Evolutionary conservation across 2,888 invertebrate genomes (phyloP), one percentile per base, ranked within the genome.

Genomic region (Polietes domitor): DNA sequence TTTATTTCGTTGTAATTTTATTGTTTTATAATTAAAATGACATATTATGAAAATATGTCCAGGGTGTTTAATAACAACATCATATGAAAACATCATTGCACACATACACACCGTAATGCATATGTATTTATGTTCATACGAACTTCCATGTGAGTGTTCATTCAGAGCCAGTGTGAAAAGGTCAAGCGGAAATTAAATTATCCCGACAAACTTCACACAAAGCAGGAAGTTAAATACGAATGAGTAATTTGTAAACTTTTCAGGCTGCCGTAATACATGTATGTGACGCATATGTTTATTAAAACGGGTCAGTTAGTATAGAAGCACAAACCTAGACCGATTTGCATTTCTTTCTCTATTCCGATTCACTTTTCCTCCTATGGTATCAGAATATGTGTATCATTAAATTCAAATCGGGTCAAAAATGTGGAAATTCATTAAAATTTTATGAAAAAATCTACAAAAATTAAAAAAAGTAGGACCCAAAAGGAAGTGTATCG

Each of bases 21-120:
- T 65, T 65, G 65, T 65, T 65, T 63, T 65, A 68, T 68, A 68
- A 68, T 68, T 68, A 68, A 68, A 68, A 68, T 68, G 68, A 43
- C 68, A 68, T 68, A 68, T 43, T 68, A 43, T 68, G 68, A 68
- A 68, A 68, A 43, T 41, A 68, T 41, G 41, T 68, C 12, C 65
- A 32, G 65, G 19, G 41, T 68, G 41, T 24, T 68, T 68, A 68
- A 68, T 68, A 41, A 68, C 12, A 68, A 41, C 24, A 68, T 68
- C 68, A 68, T 68, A 68, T 68, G 15, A 41, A 41, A 41, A 68
- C 43, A 43, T 24, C 2, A n/a, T 28, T 61, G 61, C 28, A 55
- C 21, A 55, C 58, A 2, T 4, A 58, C 58, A 26, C 58, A 37
- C 12, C 12, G 37, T 37, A 37, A 32, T 5, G 4, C 37, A 37